Base-by-base conservation (phyloP, 2,888 invertebrate species). In the Drosophila barbarae region DNA sequence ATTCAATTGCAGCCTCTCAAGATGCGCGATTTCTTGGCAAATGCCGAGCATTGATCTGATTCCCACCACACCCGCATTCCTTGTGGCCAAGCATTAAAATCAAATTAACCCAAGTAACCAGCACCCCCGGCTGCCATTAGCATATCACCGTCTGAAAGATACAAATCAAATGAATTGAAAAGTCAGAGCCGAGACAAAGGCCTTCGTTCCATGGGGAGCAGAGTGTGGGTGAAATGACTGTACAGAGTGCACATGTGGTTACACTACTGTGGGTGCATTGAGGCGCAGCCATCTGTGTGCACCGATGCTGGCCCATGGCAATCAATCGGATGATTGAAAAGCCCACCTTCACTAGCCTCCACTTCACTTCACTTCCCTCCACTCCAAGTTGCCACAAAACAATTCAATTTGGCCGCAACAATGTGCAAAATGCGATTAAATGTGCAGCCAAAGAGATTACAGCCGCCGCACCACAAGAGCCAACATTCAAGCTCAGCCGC, bases 391-490 rank as follows among this genome's bases (percentile, higher is more conserved):
- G 26, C 49, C 36, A 15, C 69, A 70, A 72, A 74, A 69, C 77
- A 77, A 79, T 74, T 82, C 80, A 77, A 77, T 77, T 77, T 74
- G 63, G 63, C 72, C 67, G 28, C 76, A 65, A 73, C 76, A 66
- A 60, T 67, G 50, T 67, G 68, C 54, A 77, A 53, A 64, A 51
- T 58, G 49, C 80, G 63, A 80, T 80, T 71, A 74, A 68, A 60
- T 58, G 72, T 76, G 69, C 73, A 55, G 41, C 50, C 61, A 60
- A 61, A 70, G 63, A 72, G 74, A 80, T 77, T 72, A 75, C 52
- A 56, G 32, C 60, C 60, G 60, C 61, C 39, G 66, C 65, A 54
- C 67, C 73, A 52, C 74, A 69, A 76, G 52, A 60, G 46, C 39
- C 67, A 58, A 44, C 49, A 63, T 64, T 18, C 32, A 65, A 38